Conservation (phyloP, 2,888 invertebrate species). For the Arrhopalites spinosus region DNA sequence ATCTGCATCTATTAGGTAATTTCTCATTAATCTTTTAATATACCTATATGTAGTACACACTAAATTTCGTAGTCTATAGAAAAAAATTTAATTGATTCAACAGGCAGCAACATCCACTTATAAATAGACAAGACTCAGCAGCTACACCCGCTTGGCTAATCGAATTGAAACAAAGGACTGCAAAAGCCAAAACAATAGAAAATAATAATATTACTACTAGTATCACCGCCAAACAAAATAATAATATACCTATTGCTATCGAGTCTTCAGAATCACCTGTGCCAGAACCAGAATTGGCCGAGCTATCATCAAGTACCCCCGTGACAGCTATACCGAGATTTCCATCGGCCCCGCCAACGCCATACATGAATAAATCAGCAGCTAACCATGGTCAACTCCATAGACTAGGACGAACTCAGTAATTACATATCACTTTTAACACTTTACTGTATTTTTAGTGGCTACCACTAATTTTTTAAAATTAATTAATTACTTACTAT, state of each 20-base stretch:
- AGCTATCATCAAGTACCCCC: neutral
- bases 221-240: neutral
- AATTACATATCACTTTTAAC: neutral
- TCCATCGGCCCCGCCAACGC: constrained; percentile 55
- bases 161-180: constrained; percentile 32
- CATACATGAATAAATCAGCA: constrained; percentile 57
- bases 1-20: constrained; percentile 36
- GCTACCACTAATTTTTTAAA: too few species aligned
- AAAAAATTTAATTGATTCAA: neutral
- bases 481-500: neutral
- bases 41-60: neutral
- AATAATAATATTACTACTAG: neutral
- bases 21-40: neutral
- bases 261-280: neutral
- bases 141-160: constrained; percentile 25
- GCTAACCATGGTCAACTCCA: constrained; percentile 19
- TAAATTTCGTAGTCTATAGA: neutral
- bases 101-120: constrained; percentile 30
- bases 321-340: constrained; percentile 46
- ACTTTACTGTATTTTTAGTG: neutral
- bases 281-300: neutral
- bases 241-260: neutral
- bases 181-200: neutral
- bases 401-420: neutral
- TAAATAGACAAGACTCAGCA: neutral